Evolutionary conservation across 2,113 vertebrate species (phyloP).

Genomic region (Pycnonotus jocosus): DNA sequence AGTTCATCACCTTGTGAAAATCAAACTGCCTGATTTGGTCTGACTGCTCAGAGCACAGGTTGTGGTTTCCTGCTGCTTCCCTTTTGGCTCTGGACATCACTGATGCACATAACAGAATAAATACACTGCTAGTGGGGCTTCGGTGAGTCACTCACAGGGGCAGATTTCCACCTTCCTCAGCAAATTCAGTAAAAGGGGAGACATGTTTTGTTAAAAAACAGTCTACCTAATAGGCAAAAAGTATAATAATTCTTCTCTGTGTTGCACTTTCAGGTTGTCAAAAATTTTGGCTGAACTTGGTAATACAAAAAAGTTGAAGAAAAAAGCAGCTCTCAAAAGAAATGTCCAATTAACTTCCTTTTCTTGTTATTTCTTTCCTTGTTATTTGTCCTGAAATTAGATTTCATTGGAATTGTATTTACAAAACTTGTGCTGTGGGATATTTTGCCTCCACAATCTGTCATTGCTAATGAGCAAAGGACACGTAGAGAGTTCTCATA

Average conservation of each 20-base stretch:
- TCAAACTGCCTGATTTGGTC: background rate
- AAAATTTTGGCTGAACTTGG: background rate
- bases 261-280: background rate
- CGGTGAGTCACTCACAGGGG: background rate
- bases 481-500: background rate
- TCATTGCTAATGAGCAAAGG: slow-evolving; percentile 45
- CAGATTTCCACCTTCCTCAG: background rate
- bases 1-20: background rate
- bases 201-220: background rate
- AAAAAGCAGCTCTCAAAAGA: background rate
- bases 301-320: background rate
- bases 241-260: background rate
- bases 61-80: background rate
- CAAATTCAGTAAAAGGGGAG: background rate
- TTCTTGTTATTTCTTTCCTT: background rate
- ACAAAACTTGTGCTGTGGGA: background rate
- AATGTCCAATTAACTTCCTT: background rate
- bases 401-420: slow-evolving; percentile 4
- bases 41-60: slow-evolving; percentile 24
- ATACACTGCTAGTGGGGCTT: background rate
- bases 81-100: background rate
- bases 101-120: background rate
- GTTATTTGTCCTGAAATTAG: background rate
- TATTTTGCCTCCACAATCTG: background rate
- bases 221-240: background rate